Percentiles rank a stretch among this genome's conserved stretches.
Evolutionary conservation across 2,888 invertebrate genomes (phyloP).

Genomic region (Mythimna vitellina): DNA sequence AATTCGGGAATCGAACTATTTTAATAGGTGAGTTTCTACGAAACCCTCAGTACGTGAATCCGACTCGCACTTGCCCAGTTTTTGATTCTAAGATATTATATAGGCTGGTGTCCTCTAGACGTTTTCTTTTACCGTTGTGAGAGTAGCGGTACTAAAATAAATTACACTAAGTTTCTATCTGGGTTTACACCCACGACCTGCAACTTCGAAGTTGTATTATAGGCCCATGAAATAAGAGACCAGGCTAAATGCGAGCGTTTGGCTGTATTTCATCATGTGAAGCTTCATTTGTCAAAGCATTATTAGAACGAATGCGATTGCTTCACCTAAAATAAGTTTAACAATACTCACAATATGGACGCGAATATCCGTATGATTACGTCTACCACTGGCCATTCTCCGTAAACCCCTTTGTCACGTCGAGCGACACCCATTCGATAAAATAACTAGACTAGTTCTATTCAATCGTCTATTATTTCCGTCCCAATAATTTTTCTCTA

Average conservation of each 20-base stretch:
- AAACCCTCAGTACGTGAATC: too few relatives aligned
- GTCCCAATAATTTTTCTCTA: conserved; percentile 51
- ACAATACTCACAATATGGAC: not conserved
- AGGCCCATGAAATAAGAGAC: not conserved
- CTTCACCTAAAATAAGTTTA: not conserved
- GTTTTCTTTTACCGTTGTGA: not conserved
- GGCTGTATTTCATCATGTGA: too few relatives aligned
- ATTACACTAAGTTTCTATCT: not conserved
- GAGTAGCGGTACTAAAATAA: not conserved
- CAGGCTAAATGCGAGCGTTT: not conserved
- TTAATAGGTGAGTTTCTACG: too few relatives aligned
- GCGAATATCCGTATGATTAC: conserved; percentile 9
- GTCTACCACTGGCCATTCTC: conserved; percentile 7
- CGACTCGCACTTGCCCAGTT: too few relatives aligned
- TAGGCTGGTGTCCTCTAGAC: too few relatives aligned
- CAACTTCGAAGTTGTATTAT: not conserved
- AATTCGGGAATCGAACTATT: too few relatives aligned
- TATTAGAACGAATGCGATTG: not conserved
- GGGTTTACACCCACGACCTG: not conserved
- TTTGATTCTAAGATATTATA: too few relatives aligned
- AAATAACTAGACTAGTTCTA: conserved; percentile 60
- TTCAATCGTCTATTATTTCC: conserved; percentile 40
- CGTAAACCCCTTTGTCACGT: conserved; percentile 21
- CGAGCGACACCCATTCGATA: conserved; percentile 36
- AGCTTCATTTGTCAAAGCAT: too few relatives aligned